Evolutionary conservation across 2,888 invertebrate genomes (phyloP), one percentile per base, ranked within the genome.

Genomic region (Lasioglossum villosulum): DNA sequence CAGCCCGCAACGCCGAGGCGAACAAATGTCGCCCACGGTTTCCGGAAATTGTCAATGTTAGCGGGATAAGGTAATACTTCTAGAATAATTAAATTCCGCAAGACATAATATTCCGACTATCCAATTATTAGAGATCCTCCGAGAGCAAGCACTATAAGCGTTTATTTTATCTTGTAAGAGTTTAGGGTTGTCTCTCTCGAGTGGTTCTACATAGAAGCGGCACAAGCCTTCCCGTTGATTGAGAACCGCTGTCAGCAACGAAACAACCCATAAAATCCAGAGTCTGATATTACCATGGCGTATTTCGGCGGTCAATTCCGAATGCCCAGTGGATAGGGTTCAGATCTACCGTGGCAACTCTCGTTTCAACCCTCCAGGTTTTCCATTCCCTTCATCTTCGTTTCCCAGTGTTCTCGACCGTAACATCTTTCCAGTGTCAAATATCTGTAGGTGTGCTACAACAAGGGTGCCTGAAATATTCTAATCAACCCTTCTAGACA

Each of bases 251-350:
- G 87, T 45, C 77, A 74, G 66, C 76, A 78, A 75, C 74, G 82
- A 90, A 92, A 90, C 88, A 89, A 89, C 87, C 82, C 84, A 91
- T 92, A 89, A 92, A 92, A 92, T 88, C 86, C 85, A 66, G 66
- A 83, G 79, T 80, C 87, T 80, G 88, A 91, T 90, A 91, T 90
- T 88, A 90, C 89, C 79, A 85, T 87, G 83, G 88, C 83, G 88
- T 89, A 91, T 90, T 85, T 82, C 85, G 88, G 78, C 78, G 89
- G 88, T 91, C 90, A 91, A 90, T 92, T 91, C 74, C 81, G 83
- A 86, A 88, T 87, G 77, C 77, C 80, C 78, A 82, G 73, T 88
- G 79, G 78, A 88, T 86, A 85, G 75, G 85, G 80, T 88, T 80
- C 80, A 83, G 77, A 81, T 88, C 79, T 68, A 78, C 75, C 78